These are phyloP conservation scores for Orientallactaga bullata DNA, from an alignment of 2,113 vertebrate genomes.

Conservation along the genomic window DNA sequence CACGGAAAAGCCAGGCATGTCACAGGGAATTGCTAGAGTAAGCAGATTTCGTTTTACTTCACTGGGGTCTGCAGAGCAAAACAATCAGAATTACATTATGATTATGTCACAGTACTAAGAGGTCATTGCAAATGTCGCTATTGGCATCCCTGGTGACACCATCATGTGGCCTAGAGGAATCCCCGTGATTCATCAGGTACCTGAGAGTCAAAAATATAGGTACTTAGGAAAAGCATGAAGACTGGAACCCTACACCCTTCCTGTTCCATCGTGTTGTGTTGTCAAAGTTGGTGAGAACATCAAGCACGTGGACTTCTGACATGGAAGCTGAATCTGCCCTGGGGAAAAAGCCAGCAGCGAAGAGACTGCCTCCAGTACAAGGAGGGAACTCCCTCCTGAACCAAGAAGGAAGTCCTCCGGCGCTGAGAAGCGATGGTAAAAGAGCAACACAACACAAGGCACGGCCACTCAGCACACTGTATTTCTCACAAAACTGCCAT, in stretches of 20 bases:
- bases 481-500: neutral
- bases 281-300: neutral
- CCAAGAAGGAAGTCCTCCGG: neutral
- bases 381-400: neutral
- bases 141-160: neutral
- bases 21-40: neutral
- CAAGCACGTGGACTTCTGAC: neutral
- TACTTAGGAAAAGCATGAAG: neutral
- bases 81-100: neutral
- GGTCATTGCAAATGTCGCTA: neutral
- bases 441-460: neutral
- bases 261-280: no score
- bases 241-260: neutral
- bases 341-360: neutral
- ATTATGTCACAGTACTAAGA: neutral
- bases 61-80: neutral
- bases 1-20: neutral
- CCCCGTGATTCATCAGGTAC: neutral
- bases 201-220: neutral
- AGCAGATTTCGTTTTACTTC: neutral
- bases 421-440: rapidly evolving
- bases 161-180: neutral
- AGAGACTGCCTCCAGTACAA: no score
- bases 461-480: neutral
- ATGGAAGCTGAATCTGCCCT: neutral